phyloP scores from a whole-genome alignment of 2,113 vertebrate species.

The Stegastes partitus region DNA sequence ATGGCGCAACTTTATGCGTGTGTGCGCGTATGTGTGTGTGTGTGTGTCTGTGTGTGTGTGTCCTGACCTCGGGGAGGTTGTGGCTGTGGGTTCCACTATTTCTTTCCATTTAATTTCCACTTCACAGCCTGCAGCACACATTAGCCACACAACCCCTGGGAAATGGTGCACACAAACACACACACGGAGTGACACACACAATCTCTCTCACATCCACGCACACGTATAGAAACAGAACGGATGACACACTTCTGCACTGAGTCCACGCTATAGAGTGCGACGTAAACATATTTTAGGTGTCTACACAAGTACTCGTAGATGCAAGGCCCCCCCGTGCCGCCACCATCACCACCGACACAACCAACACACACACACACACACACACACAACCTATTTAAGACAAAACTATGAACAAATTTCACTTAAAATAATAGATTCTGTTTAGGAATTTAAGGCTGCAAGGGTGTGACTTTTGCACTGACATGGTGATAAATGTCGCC shows the following conservation, averaged over 20 bases:
- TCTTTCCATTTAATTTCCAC: conserved; percentile 71
- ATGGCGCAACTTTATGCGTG: conserved; percentile 8
- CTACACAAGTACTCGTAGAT: neutral
- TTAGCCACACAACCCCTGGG: conserved; percentile 66
- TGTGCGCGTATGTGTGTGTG: neutral
- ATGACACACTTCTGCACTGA: neutral
- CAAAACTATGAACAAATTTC: neutral
- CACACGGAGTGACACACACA: conserved; percentile 1
- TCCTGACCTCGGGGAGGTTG: conserved; percentile 58
- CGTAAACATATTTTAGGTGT: neutral
- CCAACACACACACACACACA: neutral
- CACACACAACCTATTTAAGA: neutral
- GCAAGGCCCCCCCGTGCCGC: neutral
- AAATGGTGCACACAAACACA: conserved; percentile 25
- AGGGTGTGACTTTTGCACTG: conserved; percentile 6
- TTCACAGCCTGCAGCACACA: conserved; percentile 77
- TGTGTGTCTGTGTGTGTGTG: neutral
- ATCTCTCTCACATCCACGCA: conserved; percentile 1
- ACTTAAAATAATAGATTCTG: neutral
- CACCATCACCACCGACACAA: neutral
- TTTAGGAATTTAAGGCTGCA: neutral
- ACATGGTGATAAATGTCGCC: conserved; percentile 3
- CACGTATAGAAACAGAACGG: neutral
- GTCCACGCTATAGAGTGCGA: conserved; percentile 6
- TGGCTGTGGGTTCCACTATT: conserved; percentile 61